Evolutionary conservation across 2,797 vertebrate genomes (phyloP), one percentile per base, ranked within the genome.

Genomic region (Triplophysa yarkandensis): DNA sequence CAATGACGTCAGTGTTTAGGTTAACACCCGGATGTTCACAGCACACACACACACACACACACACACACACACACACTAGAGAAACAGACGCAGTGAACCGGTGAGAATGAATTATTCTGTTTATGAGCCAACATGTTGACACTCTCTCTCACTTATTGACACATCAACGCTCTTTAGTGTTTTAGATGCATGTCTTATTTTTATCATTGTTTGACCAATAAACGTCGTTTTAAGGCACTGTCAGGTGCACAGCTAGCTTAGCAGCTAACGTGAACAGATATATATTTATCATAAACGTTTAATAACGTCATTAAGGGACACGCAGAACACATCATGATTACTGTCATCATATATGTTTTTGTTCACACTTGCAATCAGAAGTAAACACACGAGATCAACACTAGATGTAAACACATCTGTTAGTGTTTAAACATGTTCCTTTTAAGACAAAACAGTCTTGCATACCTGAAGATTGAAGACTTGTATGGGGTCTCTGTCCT

Each of bases 1-100:
- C 86, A 81, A 44, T 87, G 87, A 90, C 86, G 86, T 88, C 54
- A 60, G 25, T 7, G 25, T 66, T 16, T 52, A 19, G 11, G 4
- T n/a, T 28, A 60, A 68, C 48, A 80, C 83, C 82, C 86, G 83
- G 84, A 86, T 84, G 50, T 61, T 46, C 19, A 46, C 32, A 21
- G 21, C 43, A 44, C 36, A 16, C 4, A 21, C 62, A 57, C 46
- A 48, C 25, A 52, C 44, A 36, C 25, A 57, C 46, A 48, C 25
- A 52, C 43, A 44, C 36, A 16, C 4, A 21, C 62, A 57, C 46
- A 48, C 25, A 52, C 44, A 36, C 25, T 55, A 73, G 67, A 78
- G 39, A 74, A 62, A 14, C 52, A 36, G 32, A 43, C 64, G 16
- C 30, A 32, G 28, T 21, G 25, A 30, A 43, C 44, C 41, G 72